Evolutionary conservation across 1,140 invertebrate species (phyloP).

Genomic region (Anoplolepis gracilipes): DNA sequence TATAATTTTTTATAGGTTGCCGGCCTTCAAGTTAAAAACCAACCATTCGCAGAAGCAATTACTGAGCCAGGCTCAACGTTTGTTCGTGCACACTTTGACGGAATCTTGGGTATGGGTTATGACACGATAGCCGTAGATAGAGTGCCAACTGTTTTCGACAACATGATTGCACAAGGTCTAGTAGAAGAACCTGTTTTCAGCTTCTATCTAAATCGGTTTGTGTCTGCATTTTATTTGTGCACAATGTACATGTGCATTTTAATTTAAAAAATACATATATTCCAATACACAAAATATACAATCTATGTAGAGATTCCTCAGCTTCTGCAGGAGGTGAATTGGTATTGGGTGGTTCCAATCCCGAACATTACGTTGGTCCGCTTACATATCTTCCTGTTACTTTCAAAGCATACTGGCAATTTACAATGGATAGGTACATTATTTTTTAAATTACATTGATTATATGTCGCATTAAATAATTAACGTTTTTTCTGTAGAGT

Average conservation of each 20-base stretch:
- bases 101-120: conserved; percentile 89
- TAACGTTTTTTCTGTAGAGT: too few species aligned
- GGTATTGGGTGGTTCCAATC: conserved; percentile 97
- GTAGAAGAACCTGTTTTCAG: conserved; percentile 85
- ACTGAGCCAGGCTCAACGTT: conserved; percentile 66
- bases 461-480: too few species aligned
- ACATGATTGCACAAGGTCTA: conserved; percentile 95
- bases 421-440: conserved; percentile 93
- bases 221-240: too few species aligned
- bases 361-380: conserved; percentile 94
- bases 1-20: too few species aligned
- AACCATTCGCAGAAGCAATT: too few species aligned
- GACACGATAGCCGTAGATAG: conserved; percentile 95
- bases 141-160: conserved; percentile 97
- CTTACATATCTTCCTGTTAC: conserved; percentile 97
- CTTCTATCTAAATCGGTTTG: too few species aligned
- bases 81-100: too few species aligned
- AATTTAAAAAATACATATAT: not conserved
- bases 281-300: not conserved
- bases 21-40: too few species aligned
- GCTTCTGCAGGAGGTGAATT: conserved; percentile 95
- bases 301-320: conserved; percentile 14
- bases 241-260: not conserved
- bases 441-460: not conserved
- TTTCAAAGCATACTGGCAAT: conserved; percentile 98